Evolutionary conservation across 2,797 vertebrate species (phyloP).

Genomic region (Labeo calbasu): DNA sequence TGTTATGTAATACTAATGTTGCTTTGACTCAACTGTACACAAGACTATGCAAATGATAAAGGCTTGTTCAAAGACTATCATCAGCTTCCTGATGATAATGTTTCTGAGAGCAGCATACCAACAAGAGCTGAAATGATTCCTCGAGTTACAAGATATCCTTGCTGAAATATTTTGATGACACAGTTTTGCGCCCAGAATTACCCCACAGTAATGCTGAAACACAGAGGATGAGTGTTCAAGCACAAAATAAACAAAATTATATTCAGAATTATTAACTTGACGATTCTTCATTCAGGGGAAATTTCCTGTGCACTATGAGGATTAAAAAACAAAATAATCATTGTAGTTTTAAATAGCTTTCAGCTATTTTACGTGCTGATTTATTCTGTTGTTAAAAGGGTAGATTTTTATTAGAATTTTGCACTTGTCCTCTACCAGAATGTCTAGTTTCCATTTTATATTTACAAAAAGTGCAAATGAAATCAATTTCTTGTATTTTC

Average conservation of each 20-base stretch:
- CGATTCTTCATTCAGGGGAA: neutral
- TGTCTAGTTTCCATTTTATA: neutral
- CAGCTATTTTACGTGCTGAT: neutral
- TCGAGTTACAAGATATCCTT: neutral
- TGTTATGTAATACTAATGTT: neutral
- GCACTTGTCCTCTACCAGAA: too few relatives aligned
- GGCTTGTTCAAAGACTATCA: neutral
- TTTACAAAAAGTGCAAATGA: neutral
- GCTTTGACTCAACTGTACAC: neutral
- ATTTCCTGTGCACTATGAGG: neutral
- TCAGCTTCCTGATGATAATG: constrained; percentile 6
- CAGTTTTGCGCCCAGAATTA: neutral
- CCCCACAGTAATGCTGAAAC: neutral
- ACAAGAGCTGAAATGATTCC: constrained; percentile 17
- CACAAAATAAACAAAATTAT: neutral
- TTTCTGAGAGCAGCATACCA: neutral
- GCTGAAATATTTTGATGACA: neutral
- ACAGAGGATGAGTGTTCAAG: neutral
- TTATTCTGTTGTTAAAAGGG: neutral
- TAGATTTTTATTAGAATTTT: too few relatives aligned
- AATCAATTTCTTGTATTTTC: neutral
- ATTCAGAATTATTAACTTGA: neutral
- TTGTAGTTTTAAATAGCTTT: neutral
- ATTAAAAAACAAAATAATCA: neutral
- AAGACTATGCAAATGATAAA: constrained; percentile 37